Evolutionary conservation across 2,797 vertebrate species (phyloP), one percentile per base, ranked within the genome.

Genomic region (Brotogeris chrysoptera): DNA sequence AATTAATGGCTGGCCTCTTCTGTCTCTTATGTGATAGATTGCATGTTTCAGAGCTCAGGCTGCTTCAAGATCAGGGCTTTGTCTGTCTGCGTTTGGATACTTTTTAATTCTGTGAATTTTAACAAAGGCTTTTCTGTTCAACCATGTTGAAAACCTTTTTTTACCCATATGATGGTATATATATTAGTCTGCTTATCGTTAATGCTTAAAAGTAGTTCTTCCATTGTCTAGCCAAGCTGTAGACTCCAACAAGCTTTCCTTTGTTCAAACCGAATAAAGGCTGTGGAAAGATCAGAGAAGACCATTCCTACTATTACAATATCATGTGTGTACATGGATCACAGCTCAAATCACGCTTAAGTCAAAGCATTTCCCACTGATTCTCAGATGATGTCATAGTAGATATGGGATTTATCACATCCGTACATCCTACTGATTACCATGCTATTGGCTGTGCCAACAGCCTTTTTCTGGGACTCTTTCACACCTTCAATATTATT

Each of bases 1-100:
- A 98, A 98, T 97, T 97, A 98, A 98, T 91, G 81, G 80, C 80
- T 95, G 96, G 97, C 95, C 97, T 97, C 96, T 97, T 85, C 88
- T 86, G 80, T 95, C 88, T 89, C 57, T 87, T 61, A 46, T 2
- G 76, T 97, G 91, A 97, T 96, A 86, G 95, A 97, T 90, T 90
- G 80, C 38, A 63, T 90, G 69, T 92, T 97, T 90, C 89, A 68
- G 76, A 94, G 92, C 76, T 85, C 41, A 49, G 52, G 43, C 44
- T 94, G 30, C 68, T 70, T 78, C 52, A 69, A 64, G 88, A 92
- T 82, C 71, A 57, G 25, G 70, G 60, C 55, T 92, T 88, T 94
- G 50, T 79, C 68, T 92, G 11, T 85, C 61, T 39, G 4, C 39
- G 3, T 60, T 88, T 32, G 32, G 61, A 50, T 68, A 46, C 36